Percentiles rank a stretch among this genome's conserved stretches.
phyloP scores from a whole-genome alignment of 1,140 invertebrate genomes.

The Eulimnadia texana region DNA sequence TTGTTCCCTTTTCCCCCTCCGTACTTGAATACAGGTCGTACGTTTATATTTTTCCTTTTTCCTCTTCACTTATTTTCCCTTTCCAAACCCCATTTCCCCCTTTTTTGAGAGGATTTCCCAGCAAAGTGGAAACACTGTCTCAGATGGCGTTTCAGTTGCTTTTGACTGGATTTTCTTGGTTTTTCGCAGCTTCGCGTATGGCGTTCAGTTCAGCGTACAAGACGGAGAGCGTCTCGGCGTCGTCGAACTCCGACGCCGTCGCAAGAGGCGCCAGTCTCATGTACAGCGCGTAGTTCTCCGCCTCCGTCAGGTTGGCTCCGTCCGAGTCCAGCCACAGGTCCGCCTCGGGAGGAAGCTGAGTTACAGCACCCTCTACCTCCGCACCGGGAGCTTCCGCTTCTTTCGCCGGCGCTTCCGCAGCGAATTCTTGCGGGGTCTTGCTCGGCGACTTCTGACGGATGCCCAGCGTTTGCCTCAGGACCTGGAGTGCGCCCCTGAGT shows the following conservation, averaged over 20 bases:
- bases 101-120: too few relatives aligned
- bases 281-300: conserved; percentile 71
- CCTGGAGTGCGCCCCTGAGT: conserved; percentile 12
- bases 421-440: not conserved
- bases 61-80: too few relatives aligned
- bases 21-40: too few relatives aligned
- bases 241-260: conserved; percentile 69
- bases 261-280: conserved; percentile 67
- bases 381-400: not conserved
- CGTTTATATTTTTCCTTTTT: too few relatives aligned
- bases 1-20: too few relatives aligned
- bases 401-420: not conserved
- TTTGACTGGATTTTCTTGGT: not conserved
- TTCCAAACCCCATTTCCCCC: too few relatives aligned
- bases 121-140: too few relatives aligned
- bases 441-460: not conserved
- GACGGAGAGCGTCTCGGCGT: conserved; percentile 29
- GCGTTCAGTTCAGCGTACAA: conserved; percentile 14
- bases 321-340: conserved; percentile 28
- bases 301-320: conserved; percentile 49
- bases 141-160: conserved; percentile 3
- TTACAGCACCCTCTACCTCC: not conserved
- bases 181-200: not conserved
- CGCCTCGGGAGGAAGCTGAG: not conserved
- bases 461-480: conserved; percentile 8